Evolutionary conservation across 1,140 invertebrate genomes (phyloP), one percentile per base, ranked within the genome.

Genomic region (Oryctes rhinoceros): DNA sequence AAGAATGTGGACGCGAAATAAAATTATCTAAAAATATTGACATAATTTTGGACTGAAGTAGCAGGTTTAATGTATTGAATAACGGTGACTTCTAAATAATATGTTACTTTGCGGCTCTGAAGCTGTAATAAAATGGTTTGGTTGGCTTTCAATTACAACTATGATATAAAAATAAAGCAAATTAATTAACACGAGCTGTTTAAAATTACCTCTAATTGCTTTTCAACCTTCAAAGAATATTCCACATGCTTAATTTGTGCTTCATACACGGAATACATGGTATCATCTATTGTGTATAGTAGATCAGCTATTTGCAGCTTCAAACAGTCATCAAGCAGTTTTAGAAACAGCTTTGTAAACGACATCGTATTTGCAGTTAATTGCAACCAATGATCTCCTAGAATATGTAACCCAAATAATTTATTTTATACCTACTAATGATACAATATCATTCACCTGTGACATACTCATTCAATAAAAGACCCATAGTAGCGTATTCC

Each of bases 361-460:
- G 92, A 89, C 15, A 94, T 85, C 11, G 92, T 94, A 84, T 93
- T 95, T 81, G 88, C 88, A 0, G 94, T 95, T 78, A 96, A 86
- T 18, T 90, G 88, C n/a, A 95, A 88, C 89, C 92, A 93, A 83
- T 89, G 91, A 80, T 93, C 91, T 82, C 92, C 93, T 89, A 86
- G 11, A 81, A 81, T 24, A 59, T 3, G 1, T 67, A 35, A 4
- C 39, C 0, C 39, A 44, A 44, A 18, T 67, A 80, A 65, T 15
- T 13, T 75, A 15, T 39, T 39, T 35, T 5, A 80, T n/a, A 77
- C n/a, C n/a, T n/a, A n/a, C 2, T 13, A 76, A 13, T 20, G 0
- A 44, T 44, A 44, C 35, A 4, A 0, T 35, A 47, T 44, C 5
- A 79, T 83, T 86, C 84, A 91, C 91, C 91, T 83, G 89, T 91